Percentiles rank a stretch among this genome's conserved stretches.
These are phyloP conservation scores for Eurosta solidaginis DNA, from an alignment of 1,140 invertebrate species.

Conservation along the genomic window DNA sequence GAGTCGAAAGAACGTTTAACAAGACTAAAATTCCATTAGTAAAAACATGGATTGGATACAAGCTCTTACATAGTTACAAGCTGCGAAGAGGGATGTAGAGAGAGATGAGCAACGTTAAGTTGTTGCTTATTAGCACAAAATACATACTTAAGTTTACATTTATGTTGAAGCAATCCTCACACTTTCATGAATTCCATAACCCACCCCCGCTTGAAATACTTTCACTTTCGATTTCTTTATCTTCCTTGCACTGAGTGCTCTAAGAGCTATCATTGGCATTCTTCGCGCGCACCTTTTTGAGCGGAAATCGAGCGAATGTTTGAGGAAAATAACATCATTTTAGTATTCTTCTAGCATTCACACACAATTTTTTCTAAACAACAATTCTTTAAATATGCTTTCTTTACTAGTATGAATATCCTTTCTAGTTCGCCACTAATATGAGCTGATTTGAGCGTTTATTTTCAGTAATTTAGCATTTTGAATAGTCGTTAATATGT, in stretches of 20 bases:
- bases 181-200: background rate
- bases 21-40: conserved; percentile 57
- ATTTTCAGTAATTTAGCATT: background rate
- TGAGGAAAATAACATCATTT: background rate
- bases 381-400: background rate
- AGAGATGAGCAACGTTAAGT: too few relatives aligned
- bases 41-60: background rate
- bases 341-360: background rate
- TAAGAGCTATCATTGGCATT: background rate
- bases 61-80: background rate
- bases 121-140: background rate
- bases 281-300: background rate
- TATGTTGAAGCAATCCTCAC: too few relatives aligned
- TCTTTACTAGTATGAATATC: background rate
- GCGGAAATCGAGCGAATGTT: background rate
- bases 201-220: background rate
- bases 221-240: background rate
- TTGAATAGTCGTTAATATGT: background rate
- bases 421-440: background rate
- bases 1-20: conserved; percentile 38
- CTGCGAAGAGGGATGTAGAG: background rate
- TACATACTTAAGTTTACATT: background rate
- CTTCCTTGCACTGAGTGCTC: background rate
- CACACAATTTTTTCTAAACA: background rate
- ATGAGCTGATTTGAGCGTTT: background rate